These are phyloP conservation scores for Amorpha juglandis DNA, from an alignment of 2,888 invertebrate genomes.

Conservation along the genomic window DNA sequence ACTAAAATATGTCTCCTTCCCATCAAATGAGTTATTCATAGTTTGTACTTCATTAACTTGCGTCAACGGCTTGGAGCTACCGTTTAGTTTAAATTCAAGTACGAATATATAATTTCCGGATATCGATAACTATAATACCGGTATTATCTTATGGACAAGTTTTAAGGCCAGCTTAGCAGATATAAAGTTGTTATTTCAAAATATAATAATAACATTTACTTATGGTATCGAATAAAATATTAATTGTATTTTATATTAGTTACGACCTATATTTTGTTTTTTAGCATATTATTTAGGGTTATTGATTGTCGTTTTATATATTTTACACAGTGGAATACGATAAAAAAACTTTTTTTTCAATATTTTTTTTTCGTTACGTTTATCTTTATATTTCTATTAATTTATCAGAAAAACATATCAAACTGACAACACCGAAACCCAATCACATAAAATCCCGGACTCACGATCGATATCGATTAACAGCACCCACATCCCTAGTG, in stretches of 20 bases:
- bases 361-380: no score
- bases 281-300: no score
- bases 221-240: neutral
- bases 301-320: no score
- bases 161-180: neutral
- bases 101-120: constrained; percentile 7
- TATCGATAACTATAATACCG: constrained; percentile 4
- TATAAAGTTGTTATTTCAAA: neutral
- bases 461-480: constrained; percentile 24
- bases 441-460: neutral
- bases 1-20: neutral
- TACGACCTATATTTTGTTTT: no score
- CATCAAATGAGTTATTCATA: constrained; percentile 6
- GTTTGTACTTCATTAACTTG: constrained; percentile 10
- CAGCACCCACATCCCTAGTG: constrained; percentile 28
- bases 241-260: neutral
- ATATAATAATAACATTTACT: neutral
- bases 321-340: no score
- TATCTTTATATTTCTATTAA: no score
- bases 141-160: neutral
- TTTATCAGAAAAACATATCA: neutral
- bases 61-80: neutral
- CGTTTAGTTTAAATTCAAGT: constrained; percentile 5
- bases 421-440: neutral
- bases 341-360: no score